phyloP scores from a whole-genome alignment of 2,888 invertebrate genomes.

The Epinotia demarniana region DNA sequence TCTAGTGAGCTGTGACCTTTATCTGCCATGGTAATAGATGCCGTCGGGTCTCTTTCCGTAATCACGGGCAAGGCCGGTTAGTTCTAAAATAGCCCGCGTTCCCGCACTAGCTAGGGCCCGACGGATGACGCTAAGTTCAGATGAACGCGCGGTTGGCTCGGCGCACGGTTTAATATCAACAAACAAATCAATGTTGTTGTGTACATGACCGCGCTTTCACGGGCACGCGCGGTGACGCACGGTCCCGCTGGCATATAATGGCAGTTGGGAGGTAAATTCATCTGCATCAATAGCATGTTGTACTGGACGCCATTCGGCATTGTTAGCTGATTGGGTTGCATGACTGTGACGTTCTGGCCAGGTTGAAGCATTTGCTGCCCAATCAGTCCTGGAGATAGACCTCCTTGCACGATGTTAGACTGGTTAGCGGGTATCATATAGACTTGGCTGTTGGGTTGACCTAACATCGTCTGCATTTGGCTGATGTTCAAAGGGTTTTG shows the following conservation, averaged over 20 bases:
- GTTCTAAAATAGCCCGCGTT: no score
- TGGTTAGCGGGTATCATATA: constrained; percentile 81
- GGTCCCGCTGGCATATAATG: constrained; percentile 76
- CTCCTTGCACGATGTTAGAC: constrained; percentile 69
- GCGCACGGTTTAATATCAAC: no score
- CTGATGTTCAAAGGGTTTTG: constrained; percentile 76
- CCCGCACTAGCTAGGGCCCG: no score
- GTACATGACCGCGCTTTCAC: no score
- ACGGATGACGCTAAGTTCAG: no score
- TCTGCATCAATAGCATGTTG: constrained; percentile 76
- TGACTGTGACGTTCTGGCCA: constrained; percentile 78
- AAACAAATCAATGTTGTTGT: no score
- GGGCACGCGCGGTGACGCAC: no score
- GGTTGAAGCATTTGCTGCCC: constrained; percentile 74
- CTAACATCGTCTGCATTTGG: constrained; percentile 74
- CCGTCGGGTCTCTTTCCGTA: no score
- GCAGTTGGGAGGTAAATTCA: constrained; percentile 74
- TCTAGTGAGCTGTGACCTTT: no score
- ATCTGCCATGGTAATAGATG: no score
- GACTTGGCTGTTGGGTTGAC: constrained; percentile 77
- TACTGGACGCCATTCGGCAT: constrained; percentile 76
- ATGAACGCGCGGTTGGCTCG: no score
- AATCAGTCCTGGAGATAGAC: constrained; percentile 67
- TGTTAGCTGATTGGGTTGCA: constrained; percentile 79
- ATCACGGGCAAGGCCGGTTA: no score